Evolutionary conservation across 2,888 invertebrate species (phyloP), one percentile per base, ranked within the genome.

Genomic region (Sycophila texana): DNA sequence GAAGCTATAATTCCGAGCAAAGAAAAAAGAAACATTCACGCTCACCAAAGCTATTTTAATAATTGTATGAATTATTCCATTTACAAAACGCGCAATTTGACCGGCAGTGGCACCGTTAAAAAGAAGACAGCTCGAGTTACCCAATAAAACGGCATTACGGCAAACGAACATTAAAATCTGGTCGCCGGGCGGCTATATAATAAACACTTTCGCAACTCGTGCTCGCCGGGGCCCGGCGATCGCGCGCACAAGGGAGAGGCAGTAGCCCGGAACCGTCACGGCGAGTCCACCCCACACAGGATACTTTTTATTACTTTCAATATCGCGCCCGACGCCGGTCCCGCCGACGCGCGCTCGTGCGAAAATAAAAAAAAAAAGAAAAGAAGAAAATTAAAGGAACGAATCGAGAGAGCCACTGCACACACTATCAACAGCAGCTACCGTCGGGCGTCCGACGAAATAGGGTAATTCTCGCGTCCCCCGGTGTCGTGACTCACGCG

Each of bases 241-340:
- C 30, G 22, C 18, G 49, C 26, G 20, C 53, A 66, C 58, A 30
- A 39, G 60, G 39, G 58, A 63, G 16, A 47, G 18, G 74, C 75
- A 68, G 68, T 61, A 68, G 67, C 20, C 67, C 61, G 30, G 47
- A 60, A 72, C 77, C 77, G 77, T 57, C 73, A 74, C 63, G 53
- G 20, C 13, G 39, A 4, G 26, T 66, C 70, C 12, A 51, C 47
- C 47, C 18, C 53, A 26, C 60, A 65, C 78, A 79, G 74, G 74
- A 79, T 79, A 74, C 60, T 71, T 79, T 79, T 74, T 79, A 74
- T 79, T 79, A 63, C 63, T 61, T 71, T 74, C 60, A 71, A 79
- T 79, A 70, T 49, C 78, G 57, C 63, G n/a, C 66, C 20, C 66
- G 20, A 16, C 66, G 39, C 39, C 26, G 26, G 26, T 26, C 26